Base-by-base conservation (phyloP, 2,888 invertebrate species). In the Aphodius granarius region DNA sequence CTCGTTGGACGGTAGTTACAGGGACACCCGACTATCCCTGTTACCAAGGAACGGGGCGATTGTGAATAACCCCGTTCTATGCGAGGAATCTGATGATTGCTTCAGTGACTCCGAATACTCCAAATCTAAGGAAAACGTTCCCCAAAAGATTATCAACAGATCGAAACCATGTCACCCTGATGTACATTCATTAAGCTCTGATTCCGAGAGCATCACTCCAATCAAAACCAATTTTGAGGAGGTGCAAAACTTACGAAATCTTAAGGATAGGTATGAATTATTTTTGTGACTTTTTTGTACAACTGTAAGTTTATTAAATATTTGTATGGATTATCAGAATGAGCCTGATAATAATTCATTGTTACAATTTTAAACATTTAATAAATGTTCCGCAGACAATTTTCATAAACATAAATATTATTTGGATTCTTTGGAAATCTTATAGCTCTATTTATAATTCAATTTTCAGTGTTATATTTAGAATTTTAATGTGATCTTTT, bases 1-100 rank as follows among this genome's bases (percentile, higher is more conserved):
- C 86, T 97, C 97, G 79, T 90, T 98, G 79, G 97, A 97, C 89
- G 97, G 97, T 80, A 94, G 94, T 82, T 93, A 94, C 87, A 92
- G 91, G 85, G 94, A 94, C 86, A 92, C 92, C 77, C 91, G 90
- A 86, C 86, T 92, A 84, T 89, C 88, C 21, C 81, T 88, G 43
- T 79, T 89, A 73, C 86, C 88, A 71, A 84, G 87, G 76, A 87
- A 87, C 81, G 88, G 87, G 77, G 86, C 85, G 43, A 82, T 86
- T 71, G 81, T 78, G 6, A 84, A 84, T 62, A 80, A 81, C 66
- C 83, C 84, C 23, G 80, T 81, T 43, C 79, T 85, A 73, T 78
- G 82, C 5, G 86, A 86, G 79, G 86, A 86, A 78, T 85, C 85
- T 9, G 85, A 87, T 75, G 87, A 87, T 76, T 84, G 84, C 72